These are phyloP conservation scores for Tenthredo amoena DNA, from an alignment of 2,888 invertebrate species.

Conservation along the genomic window DNA sequence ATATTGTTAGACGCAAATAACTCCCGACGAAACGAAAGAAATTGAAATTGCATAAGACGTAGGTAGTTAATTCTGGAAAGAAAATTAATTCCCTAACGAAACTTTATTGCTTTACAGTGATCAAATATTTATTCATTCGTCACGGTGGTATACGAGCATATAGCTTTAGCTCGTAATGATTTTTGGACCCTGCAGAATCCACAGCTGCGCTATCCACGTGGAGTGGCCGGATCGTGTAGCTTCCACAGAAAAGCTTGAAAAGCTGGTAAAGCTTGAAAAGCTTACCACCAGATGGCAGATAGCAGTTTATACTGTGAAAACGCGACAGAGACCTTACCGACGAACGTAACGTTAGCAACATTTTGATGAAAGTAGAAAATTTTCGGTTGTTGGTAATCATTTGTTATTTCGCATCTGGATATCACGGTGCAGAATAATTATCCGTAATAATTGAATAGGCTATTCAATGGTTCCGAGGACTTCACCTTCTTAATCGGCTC, in stretches of 20 bases:
- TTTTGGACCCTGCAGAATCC: conserved; percentile 37
- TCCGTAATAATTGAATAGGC: background rate
- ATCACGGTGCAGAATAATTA: background rate
- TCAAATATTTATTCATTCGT: conserved; percentile 32
- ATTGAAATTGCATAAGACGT: background rate
- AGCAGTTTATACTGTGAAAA: conserved; percentile 10
- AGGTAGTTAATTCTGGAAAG: background rate
- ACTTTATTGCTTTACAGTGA: background rate
- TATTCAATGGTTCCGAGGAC: background rate
- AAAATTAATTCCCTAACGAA: background rate
- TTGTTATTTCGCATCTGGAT: background rate
- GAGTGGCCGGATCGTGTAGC: background rate
- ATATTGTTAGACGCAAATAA: background rate
- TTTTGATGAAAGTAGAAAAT: background rate
- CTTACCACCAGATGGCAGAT: conserved; percentile 26
- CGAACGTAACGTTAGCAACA: background rate
- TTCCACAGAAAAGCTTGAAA: background rate
- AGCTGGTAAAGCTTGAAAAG: conserved; percentile 2
- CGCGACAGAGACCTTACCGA: conserved; percentile 3
- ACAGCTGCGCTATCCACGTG: background rate
- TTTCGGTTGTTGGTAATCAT: conserved; percentile 19
- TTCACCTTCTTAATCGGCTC: background rate
- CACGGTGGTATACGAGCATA: background rate
- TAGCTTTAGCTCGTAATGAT: conserved; percentile 22
- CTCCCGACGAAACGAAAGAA: background rate